Percentiles rank a stretch among this genome's conserved stretches.
Evolutionary conservation across 2,888 invertebrate genomes (phyloP).

Genomic region (Melanostoma scalare): DNA sequence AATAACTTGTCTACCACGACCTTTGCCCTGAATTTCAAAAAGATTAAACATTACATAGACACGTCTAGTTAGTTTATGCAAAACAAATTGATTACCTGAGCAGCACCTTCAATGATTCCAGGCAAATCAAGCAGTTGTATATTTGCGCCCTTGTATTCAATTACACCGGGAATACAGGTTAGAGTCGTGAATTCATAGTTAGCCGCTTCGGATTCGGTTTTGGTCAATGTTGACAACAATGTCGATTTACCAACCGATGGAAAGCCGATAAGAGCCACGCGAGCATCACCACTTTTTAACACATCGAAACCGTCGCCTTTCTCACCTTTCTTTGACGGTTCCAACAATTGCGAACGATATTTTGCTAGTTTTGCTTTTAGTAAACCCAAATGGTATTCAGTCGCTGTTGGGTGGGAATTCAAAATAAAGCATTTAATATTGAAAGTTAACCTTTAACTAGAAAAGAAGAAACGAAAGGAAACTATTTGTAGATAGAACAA

Average conservation of each 20-base stretch:
- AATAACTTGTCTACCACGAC: conserved; percentile 96
- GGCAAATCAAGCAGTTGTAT: conserved; percentile 99
- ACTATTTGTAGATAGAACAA: background rate
- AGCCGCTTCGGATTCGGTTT: conserved; percentile 98
- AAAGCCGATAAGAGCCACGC: conserved; percentile 98
- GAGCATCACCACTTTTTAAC: conserved; percentile 98
- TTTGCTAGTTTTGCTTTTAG: conserved; percentile 98
- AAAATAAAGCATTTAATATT: background rate
- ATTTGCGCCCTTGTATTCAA: conserved; percentile 98
- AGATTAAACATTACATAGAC: background rate
- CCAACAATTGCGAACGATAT: conserved; percentile 95
- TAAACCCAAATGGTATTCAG: conserved; percentile 99
- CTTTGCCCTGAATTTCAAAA: conserved; percentile 86
- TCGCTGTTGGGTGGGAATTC: conserved; percentile 85
- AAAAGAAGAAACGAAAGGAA: conserved; percentile 17
- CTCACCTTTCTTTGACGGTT: conserved; percentile 96
- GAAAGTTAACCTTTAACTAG: conserved; percentile 76
- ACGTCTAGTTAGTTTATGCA: background rate
- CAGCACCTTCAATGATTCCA: conserved; percentile 99
- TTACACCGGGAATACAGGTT: conserved; percentile 99
- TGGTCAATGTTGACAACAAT: conserved; percentile 95
- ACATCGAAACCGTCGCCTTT: conserved; percentile 99
- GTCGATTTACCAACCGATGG: conserved; percentile 94
- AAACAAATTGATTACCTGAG: conserved; percentile 84
- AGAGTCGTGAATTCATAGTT: conserved; percentile 99